Base-by-base conservation (phyloP, 2,888 invertebrate species). In the Lycia hirtaria region DNA sequence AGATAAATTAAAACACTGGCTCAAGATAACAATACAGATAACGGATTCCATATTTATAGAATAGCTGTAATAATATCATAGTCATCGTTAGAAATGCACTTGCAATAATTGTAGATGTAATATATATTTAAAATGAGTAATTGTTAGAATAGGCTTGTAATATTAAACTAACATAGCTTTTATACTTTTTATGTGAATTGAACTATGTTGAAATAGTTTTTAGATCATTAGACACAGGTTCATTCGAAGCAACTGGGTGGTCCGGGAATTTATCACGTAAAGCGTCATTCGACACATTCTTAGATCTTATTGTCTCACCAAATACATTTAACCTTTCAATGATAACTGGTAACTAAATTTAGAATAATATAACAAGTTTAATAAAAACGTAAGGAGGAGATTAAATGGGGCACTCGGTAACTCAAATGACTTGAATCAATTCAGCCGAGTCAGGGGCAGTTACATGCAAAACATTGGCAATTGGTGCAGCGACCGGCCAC, bases 401-500 rank as follows among this genome's bases (percentile, higher is more conserved):
- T 2, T 7, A 17, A n/a, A 53, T 38, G 10, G 5, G n/a, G 7
- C 40, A 40, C 40, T 40, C 14, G 41, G 22, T 24, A 24, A 28
- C 30, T 48, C 32, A 14, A 40, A 38, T 44, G 15, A 17, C 28
- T 48, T 57, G 7, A 43, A 58, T 49, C 43, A 43, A 48, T 47
- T 53, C 28, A 41, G 41, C 7, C 35, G 22, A 32, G 38, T 44
- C 43, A 38, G n/a, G 32, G 19, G 22, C 22, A 38, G 22, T 40
- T 45, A 45, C 33, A 50, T 47, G 47, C 40, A 35, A 56, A 56
- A 56, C 40, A 50, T 54, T 32, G 48, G 47, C 57, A 50, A 51
- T 58, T 58, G 55, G 50, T 43, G 58, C 52, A 47, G 30, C 50
- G 66, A 61, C 62, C 59, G 58, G 65, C 49, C 60, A 35, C 53